Evolutionary conservation across 1,140 invertebrate genomes (phyloP), one percentile per base, ranked within the genome.

Genomic region (Microplitis mediator): DNA sequence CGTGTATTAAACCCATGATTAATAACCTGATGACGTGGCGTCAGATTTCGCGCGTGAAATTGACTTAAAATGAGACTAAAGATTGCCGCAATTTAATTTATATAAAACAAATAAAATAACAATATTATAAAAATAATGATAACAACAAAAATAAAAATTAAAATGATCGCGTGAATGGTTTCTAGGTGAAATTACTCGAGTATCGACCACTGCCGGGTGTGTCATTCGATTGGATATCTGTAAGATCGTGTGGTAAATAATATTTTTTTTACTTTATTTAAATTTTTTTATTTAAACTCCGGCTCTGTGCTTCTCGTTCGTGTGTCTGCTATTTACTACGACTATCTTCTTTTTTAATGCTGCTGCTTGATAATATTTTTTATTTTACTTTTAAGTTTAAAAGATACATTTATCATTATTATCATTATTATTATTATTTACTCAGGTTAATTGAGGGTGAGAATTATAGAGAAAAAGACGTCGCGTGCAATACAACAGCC

Each of bases 131-230:
- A 50, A 61, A 58, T 63, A 51, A 52, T 61, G 58, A 58, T 62
- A 58, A 45, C 11, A 50, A 62, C 62, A 50, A 71, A 71, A 50
- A 35, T 54, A 68, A 23, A 60, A 45, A 58, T 50, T 34, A 61
- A 63, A 31, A 58, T 51, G 56, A 76, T 79, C 76, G 78, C 76
- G 77, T 77, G 76, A 81, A 80, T 66, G 74, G 76, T 81, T 80
- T 79, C 76, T 77, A 80, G 74, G 79, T 79, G 79, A 80, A 68
- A 34, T 39, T 34, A 69, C 63, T 62, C 61, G 51, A 60, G 68
- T 68, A 69, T 69, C 69, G 73, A 80, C 78, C 79, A 81, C 80
- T 78, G 77, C 79, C 79, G 79, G 79, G 77, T 80, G 79, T 80
- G 75, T 76, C 75, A 76, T 74, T 75, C 71, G 73, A 73, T 68